phyloP scores from a whole-genome alignment of 2,113 vertebrate species.

The Callocephalon fimbriatum region DNA sequence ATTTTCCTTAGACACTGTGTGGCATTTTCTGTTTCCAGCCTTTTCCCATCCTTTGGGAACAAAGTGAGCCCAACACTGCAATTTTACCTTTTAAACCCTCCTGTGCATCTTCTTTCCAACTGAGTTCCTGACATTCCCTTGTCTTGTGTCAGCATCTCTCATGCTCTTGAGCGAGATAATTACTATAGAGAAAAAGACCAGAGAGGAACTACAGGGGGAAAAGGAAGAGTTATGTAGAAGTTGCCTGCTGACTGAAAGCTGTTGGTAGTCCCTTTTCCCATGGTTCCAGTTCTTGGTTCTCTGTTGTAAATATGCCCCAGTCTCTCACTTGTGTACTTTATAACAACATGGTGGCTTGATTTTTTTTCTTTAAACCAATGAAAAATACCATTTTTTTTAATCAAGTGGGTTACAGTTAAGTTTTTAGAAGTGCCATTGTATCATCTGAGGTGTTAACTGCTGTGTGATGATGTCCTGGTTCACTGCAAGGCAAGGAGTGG shows the following conservation, averaged over 20 bases:
- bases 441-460: neutral
- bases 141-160: neutral
- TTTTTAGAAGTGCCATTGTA: neutral
- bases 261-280: neutral
- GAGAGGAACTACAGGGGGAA: neutral
- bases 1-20: neutral
- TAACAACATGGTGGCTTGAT: neutral
- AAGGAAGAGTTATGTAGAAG: neutral
- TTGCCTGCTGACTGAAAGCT: neutral
- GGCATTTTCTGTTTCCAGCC: slow-evolving; percentile 8
- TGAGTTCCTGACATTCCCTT: neutral
- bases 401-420: neutral
- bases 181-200: neutral
- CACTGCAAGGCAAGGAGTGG: neutral
- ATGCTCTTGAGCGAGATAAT: neutral
- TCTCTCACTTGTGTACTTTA: neutral
- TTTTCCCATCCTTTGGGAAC: neutral
- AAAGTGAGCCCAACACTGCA: neutral
- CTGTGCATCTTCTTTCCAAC: neutral
- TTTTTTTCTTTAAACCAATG: neutral
- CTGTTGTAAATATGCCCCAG: neutral
- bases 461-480: neutral
- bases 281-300: neutral
- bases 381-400: neutral
- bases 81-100: neutral